phyloP scores from a whole-genome alignment of 2,113 vertebrate genomes.

The Donacobius atricapilla region DNA sequence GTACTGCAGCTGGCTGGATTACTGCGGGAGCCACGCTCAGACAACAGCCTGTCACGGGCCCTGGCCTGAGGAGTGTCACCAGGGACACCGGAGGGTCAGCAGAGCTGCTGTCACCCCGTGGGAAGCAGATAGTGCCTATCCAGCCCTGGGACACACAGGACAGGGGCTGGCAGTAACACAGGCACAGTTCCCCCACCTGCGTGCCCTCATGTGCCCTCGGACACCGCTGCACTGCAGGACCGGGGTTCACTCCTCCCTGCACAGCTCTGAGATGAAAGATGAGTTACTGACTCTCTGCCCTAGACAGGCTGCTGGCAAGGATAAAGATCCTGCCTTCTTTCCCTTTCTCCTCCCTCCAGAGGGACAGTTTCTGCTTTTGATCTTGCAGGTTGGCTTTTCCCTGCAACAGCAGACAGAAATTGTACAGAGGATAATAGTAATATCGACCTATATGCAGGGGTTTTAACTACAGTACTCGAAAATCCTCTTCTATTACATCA shows the following conservation, averaged over 20 bases:
- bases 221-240: accelerated
- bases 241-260: neutral
- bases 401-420: neutral
- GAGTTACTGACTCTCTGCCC: neutral
- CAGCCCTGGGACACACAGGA: neutral
- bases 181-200: neutral
- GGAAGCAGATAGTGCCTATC: neutral
- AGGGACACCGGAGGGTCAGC: accelerated
- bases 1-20: neutral
- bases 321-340: neutral
- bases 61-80: accelerated
- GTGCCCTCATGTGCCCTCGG: neutral
- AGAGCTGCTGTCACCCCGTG: neutral
- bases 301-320: neutral
- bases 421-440: neutral
- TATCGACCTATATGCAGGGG: neutral
- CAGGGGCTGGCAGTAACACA: neutral
- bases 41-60: accelerated
- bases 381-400: neutral
- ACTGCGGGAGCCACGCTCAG: accelerated
- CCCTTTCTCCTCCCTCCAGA: neutral
- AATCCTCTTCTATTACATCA: neutral
- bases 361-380: neutral
- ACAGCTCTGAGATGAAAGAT: neutral
- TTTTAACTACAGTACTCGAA: neutral